These are phyloP conservation scores for Antheraea assamensis DNA, from an alignment of 2,888 invertebrate species.

Conservation along the genomic window DNA sequence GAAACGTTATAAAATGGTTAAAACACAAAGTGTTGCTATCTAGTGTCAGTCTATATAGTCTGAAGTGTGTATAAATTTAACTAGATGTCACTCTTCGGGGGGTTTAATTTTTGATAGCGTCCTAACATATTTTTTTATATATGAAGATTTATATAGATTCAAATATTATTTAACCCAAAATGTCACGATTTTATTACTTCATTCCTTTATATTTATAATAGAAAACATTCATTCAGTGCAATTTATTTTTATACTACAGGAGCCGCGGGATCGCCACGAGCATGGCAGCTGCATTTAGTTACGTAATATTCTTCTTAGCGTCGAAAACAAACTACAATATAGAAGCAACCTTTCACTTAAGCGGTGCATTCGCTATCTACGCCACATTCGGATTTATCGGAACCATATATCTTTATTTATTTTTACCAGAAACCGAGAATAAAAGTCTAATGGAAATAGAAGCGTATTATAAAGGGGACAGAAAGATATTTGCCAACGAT, in stretches of 20 bases:
- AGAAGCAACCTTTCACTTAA: constrained; percentile 70
- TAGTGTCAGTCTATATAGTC: background rate
- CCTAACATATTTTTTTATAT: background rate
- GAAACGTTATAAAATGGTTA: background rate
- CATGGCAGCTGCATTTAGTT: constrained; percentile 75
- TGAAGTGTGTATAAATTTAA: background rate
- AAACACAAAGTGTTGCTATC: background rate
- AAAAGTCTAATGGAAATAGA: constrained; percentile 79
- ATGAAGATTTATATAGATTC: background rate
- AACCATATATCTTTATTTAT: constrained; percentile 75
- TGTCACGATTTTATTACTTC: no score
- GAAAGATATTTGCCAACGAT: constrained; percentile 70
- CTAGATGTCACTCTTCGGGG: background rate
- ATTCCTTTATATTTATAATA: no score
- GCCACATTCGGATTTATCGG: constrained; percentile 70
- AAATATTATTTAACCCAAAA: background rate
- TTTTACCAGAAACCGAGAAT: constrained; percentile 81
- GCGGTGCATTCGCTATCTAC: constrained; percentile 77
- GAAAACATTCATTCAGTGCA: background rate
- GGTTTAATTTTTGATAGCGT: background rate
- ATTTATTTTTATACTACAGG: constrained; percentile 51
- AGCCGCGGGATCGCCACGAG: constrained; percentile 80
- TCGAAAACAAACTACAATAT: constrained; percentile 80
- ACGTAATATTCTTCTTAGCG: constrained; percentile 73
- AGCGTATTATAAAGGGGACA: constrained; percentile 66